Base-by-base conservation (phyloP, 2,797 vertebrate species). In the Peromyscus attwateri region DNA sequence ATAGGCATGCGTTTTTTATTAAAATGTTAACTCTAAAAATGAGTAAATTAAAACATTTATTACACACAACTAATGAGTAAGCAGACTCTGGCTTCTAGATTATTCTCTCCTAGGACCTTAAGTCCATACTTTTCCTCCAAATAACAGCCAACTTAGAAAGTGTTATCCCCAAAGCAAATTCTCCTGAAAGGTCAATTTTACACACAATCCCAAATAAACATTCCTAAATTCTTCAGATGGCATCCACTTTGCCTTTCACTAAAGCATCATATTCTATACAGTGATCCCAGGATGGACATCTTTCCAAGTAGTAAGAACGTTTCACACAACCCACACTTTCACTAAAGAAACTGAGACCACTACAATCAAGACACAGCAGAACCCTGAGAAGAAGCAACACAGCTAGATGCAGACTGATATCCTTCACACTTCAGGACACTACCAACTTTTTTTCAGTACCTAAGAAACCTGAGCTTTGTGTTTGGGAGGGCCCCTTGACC, bases 11-110 rank as follows among this genome's bases (percentile, higher is more conserved):
- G 10, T 85, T 84, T 89, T 94, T 60, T 73, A 84, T 90, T 89
- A 93, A 79, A 82, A 91, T 82, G 87, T 89, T 88, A 68, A 87
- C 52, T 95, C 90, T 90, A 76, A 94, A 93, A 92, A 93, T 55
- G 46, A 95, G 27, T 62, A 87, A 90, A 82, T 55, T 71, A 68
- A 46, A 68, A 71, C n/a, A 60, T 70, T 92, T 68, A 77, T 95
- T 34, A 73, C 73, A 93, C 27, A 77, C 46, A 92, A 76, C 12
- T 64, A 49, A 79, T 75, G 60, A 75, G 76, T 49, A n/a, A 31
- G 16, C 46, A 80, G 25, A 57, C 13, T 52, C 37, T 87, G 23
- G 8, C n/a, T 91, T 70, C 52, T 27, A 66, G 31, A 80, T 84
- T 37, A 87, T 43, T 29, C 81, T 17, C 83, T 95, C n/a, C 79